Conservation (phyloP, 2,797 vertebrate genomes). For the Carapus acus region DNA sequence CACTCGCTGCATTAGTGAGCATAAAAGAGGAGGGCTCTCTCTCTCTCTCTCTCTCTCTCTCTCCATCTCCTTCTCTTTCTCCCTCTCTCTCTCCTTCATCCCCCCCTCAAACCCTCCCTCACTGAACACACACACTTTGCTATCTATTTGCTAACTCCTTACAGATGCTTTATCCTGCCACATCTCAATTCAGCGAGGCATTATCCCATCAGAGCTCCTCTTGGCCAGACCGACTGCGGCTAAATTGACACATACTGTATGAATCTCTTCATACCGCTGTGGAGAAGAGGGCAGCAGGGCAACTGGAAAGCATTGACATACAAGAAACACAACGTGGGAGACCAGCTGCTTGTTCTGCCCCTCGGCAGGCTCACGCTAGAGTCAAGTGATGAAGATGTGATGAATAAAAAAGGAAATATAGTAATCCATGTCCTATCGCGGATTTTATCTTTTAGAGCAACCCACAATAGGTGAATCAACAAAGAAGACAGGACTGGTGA, state of each 20-base stretch:
- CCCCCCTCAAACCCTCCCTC: too few species aligned
- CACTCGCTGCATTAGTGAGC: slow-evolving; percentile 30
- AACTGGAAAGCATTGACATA: too few species aligned
- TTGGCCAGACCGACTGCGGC: slow-evolving; percentile 29
- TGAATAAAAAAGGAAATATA: slow-evolving; percentile 7
- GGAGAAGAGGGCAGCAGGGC: slow-evolving; percentile 22
- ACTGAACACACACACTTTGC: background rate
- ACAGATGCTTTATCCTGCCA: slow-evolving; percentile 26
- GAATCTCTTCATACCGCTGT: slow-evolving; percentile 44
- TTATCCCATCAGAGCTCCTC: slow-evolving; percentile 34
- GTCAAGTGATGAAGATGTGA: slow-evolving; percentile 22
- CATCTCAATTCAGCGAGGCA: slow-evolving; percentile 24
- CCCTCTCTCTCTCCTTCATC: too few species aligned
- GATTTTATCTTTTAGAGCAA: too few species aligned
- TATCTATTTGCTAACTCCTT: slow-evolving; percentile 35
- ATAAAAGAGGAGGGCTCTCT: slow-evolving; percentile 21
- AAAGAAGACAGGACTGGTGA: too few species aligned
- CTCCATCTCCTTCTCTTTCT: too few species aligned
- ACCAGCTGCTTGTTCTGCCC: too few species aligned
- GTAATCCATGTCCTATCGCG: too few species aligned
- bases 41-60: background rate
- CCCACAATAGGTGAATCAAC: too few species aligned
- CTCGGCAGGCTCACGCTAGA: slow-evolving; percentile 14
- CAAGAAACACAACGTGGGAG: slow-evolving; percentile 7
- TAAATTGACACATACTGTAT: slow-evolving; percentile 43